A percentile compares a stretch with the other conserved stretches of the same genome.
Conservation (phyloP, 2,888 invertebrate species). For the Agonopterix alstromeriana region DNA sequence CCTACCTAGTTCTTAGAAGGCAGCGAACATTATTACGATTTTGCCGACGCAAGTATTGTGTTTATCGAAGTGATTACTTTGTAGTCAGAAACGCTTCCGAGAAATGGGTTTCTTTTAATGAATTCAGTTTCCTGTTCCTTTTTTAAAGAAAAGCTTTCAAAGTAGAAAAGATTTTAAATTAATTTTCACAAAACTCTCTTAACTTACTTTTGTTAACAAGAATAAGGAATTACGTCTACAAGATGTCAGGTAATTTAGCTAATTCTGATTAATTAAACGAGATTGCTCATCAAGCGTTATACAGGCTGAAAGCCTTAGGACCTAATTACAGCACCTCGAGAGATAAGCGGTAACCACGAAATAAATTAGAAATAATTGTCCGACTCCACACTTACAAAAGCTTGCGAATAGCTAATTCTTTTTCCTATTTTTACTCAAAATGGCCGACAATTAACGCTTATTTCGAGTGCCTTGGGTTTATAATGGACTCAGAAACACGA, state of each 20-base stretch:
- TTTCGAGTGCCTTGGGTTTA: too few relatives aligned
- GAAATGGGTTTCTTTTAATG: too few relatives aligned
- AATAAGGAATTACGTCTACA: conserved; percentile 7
- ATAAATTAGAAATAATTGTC: conserved; percentile 2
- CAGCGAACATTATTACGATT: too few relatives aligned
- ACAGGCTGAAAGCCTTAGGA: not conserved
- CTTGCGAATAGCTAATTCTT: not conserved
- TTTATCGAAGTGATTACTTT: too few relatives aligned
- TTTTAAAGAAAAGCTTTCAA: too few relatives aligned
- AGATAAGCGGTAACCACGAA: conserved; percentile 1
- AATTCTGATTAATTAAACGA: conserved; percentile 7
- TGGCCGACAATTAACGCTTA: not conserved
- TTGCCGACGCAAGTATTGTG: too few relatives aligned
- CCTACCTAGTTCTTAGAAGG: too few relatives aligned
- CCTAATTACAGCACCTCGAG: conserved; percentile 1
- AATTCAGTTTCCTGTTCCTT: too few relatives aligned
- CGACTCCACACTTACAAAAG: not conserved
- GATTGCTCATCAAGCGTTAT: conserved; percentile 4
- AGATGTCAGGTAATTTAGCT: conserved; percentile 9
- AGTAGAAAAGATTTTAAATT: not conserved
- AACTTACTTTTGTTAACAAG: conserved; percentile 1
- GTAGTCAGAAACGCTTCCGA: too few relatives aligned
- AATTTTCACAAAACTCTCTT: not conserved
- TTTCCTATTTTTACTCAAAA: not conserved
- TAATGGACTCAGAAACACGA: too few relatives aligned